phyloP scores from a whole-genome alignment of 2,797 vertebrate species.

The Lagorchestes hirsutus region DNA sequence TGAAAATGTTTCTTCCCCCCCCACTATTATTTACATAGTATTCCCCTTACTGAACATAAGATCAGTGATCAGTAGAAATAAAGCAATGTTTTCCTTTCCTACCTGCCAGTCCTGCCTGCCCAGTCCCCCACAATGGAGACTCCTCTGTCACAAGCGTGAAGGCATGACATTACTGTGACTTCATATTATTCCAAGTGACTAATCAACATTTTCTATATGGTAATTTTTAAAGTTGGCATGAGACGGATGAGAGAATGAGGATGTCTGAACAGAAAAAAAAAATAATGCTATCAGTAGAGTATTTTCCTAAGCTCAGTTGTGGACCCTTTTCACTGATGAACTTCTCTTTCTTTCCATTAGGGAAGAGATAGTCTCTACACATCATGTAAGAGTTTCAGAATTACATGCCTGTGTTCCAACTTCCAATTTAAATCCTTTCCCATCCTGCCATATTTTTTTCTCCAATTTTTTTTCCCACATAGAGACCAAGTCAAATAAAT shows the following conservation, averaged over 20 bases:
- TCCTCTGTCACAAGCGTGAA: background rate
- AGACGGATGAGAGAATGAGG: conserved; percentile 13
- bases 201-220: conserved; percentile 36
- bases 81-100: conserved; percentile 24
- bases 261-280: conserved; percentile 18
- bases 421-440: conserved; percentile 17
- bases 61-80: conserved; percentile 15
- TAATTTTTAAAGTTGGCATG: conserved; percentile 53
- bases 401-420: background rate
- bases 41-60: background rate
- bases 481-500: conserved; percentile 41
- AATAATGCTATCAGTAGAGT: background rate
- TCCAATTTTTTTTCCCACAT: background rate
- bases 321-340: background rate
- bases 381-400: conserved; percentile 31
- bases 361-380: conserved; percentile 7
- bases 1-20: conserved; percentile 34
- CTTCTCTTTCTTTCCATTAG: conserved; percentile 34
- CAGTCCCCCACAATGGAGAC: conserved; percentile 5
- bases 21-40: conserved; percentile 36
- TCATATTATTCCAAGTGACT: conserved; percentile 35
- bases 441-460: background rate
- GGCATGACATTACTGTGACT: conserved; percentile 20
- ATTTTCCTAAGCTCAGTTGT: background rate
- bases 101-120: background rate